These are phyloP conservation scores for Schizopygopsis malacanthus DNA, from an alignment of 2,797 vertebrate genomes.

Conservation along the genomic window DNA sequence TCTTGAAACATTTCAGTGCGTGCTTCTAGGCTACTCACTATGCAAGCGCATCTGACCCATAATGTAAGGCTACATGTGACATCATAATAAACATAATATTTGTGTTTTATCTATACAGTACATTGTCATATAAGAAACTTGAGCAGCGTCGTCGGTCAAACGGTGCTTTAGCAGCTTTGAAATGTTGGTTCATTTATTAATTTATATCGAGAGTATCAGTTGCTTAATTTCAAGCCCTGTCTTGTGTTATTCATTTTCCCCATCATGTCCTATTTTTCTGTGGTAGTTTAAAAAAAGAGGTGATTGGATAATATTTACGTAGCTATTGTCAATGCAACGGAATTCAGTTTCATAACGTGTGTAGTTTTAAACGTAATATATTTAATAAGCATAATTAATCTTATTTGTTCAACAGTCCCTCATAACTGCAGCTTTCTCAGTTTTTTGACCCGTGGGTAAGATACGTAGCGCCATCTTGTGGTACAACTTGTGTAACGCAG, in stretches of 20 bases:
- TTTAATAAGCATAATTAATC: not conserved
- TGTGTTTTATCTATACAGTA: not conserved
- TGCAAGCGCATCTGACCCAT: not conserved
- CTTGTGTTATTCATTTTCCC: not conserved
- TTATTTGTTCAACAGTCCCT: not conserved
- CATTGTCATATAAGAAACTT: not conserved
- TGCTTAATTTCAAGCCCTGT: not conserved
- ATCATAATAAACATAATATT: not conserved
- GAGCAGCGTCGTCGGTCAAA: not conserved
- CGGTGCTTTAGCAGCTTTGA: not conserved
- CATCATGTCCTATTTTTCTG: not conserved
- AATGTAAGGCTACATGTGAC: not conserved
- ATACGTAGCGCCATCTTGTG: slow-evolving; percentile 27
- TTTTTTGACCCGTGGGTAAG: not conserved
- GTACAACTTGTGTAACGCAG: not conserved
- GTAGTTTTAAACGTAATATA: not conserved
- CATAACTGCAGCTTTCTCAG: not conserved
- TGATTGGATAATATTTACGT: not conserved
- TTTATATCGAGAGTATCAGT: not conserved
- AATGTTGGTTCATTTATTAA: not conserved
- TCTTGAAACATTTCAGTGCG: not conserved
- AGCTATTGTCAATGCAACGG: not conserved
- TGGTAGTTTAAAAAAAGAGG: not conserved
- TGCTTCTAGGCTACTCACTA: not conserved
- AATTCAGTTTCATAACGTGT: not conserved